Evolutionary conservation across 2,888 invertebrate genomes (phyloP).

Genomic region (Scaptomyza reducta): DNA sequence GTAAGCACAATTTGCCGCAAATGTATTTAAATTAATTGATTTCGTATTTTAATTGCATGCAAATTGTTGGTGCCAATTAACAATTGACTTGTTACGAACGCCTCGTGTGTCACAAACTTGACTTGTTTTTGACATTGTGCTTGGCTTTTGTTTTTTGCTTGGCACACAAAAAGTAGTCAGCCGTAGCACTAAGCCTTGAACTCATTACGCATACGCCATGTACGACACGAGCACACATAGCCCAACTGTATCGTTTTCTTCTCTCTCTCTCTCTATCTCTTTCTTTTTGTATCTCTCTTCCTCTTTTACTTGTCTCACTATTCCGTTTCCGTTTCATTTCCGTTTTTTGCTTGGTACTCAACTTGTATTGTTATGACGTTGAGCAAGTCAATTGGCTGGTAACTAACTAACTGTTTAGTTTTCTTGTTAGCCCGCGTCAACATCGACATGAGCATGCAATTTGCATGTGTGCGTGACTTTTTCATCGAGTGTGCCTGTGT

Average conservation of each 20-base stretch:
- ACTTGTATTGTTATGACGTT: constrained; percentile 75
- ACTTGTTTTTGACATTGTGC: constrained; percentile 28
- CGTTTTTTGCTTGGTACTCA: constrained; percentile 56
- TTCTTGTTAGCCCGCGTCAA: constrained; percentile 46
- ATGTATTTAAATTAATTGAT: constrained; percentile 47
- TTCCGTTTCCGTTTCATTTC: constrained; percentile 60
- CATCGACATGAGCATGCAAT: constrained; percentile 37
- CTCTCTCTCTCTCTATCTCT: background rate
- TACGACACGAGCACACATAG: constrained; percentile 26
- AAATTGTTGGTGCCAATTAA: constrained; percentile 56
- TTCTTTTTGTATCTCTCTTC: background rate
- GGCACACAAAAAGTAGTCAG: constrained; percentile 42
- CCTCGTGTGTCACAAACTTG: constrained; percentile 28
- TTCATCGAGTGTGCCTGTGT: background rate
- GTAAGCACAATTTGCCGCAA: constrained; percentile 12
- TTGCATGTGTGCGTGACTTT: constrained; percentile 22
- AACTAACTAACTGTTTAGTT: constrained; percentile 69
- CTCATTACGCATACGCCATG: constrained; percentile 75
- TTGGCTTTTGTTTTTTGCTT: constrained; percentile 26
- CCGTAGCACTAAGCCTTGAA: constrained; percentile 65
- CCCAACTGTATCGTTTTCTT: constrained; percentile 2
- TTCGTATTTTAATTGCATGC: constrained; percentile 62
- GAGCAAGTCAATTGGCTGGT: constrained; percentile 68
- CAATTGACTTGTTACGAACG: constrained; percentile 67
- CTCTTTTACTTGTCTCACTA: constrained; percentile 19